Conservation (phyloP, 2,888 invertebrate species). For the Siphlonurus alternatus region DNA sequence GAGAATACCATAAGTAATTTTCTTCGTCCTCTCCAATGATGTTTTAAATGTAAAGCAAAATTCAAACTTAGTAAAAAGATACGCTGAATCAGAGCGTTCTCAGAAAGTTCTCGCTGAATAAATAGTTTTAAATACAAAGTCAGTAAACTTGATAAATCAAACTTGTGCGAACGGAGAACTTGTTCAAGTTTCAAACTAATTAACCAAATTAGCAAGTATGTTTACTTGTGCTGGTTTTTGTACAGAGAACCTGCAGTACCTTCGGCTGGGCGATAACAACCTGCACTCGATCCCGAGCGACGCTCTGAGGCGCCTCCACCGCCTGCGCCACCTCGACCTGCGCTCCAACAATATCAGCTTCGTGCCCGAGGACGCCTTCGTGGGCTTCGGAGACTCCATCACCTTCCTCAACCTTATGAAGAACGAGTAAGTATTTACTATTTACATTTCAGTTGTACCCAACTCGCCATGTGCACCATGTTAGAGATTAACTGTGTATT, state of each 20-base stretch:
- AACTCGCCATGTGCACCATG: not conserved
- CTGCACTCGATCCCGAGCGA: conserved; percentile 72
- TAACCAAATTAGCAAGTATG: too few relatives aligned
- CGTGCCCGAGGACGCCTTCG: conserved; percentile 71
- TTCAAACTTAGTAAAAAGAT: too few relatives aligned
- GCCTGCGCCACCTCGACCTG: conserved; percentile 73
- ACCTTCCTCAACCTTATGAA: conserved; percentile 86
- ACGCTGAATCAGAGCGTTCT: too few relatives aligned
- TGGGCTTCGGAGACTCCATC: conserved; percentile 75
- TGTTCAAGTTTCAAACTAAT: too few relatives aligned
- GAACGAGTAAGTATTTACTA: conserved; percentile 57
- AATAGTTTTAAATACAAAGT: too few relatives aligned
- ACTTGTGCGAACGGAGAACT: too few relatives aligned
- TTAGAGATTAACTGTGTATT: not conserved
- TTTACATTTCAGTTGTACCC: not conserved
- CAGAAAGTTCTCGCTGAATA: too few relatives aligned
- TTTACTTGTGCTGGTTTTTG: too few relatives aligned
- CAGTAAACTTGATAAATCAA: too few relatives aligned
- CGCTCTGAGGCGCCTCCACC: conserved; percentile 64
- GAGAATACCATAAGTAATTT: too few relatives aligned
- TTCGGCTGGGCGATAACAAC: conserved; percentile 76
- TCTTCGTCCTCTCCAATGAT: too few relatives aligned
- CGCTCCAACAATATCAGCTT: conserved; percentile 73
- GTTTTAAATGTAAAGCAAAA: too few relatives aligned
- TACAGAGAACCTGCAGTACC: conserved; percentile 75